Evolutionary conservation across 1,140 invertebrate genomes (phyloP), one percentile per base, ranked within the genome.

Genomic region (Triops longicaudatus): DNA sequence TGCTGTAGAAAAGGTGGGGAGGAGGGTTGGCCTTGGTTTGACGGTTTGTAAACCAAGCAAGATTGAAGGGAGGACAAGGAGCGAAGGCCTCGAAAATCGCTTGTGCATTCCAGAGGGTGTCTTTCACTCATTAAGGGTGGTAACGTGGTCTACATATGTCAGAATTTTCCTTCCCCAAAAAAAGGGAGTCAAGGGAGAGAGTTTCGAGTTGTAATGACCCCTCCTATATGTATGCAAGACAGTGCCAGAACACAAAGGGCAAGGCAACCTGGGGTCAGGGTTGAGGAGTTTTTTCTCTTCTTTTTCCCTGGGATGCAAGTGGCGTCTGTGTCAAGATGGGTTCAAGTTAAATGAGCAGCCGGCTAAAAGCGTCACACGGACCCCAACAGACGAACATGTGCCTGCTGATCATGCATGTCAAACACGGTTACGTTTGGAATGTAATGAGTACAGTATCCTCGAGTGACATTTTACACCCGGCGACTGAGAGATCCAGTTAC

Each of bases 111-210:
- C 50, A 63, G 17, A 63, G 50, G 50, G 50, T 63, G 50, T 10
- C 50, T 63, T 63, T 63, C 50, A 63, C 50, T 63, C 50, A 63
- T 63, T 63, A 63, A 63, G 50, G 14, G 50, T 63, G 50, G 50
- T 63, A 63, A 63, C 50, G 50, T 63, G 50, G 10, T 63, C 50
- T 63, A 63, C 50, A 63, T 63, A 63, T 63, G 50, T 63, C 50
- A 63, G 50, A 63, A 63, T 17, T 63, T 63, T 17, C 14, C 6
- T 63, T 63, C 6, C 22, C 50, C 5, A 22, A 63, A 22, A 22
- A 22, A 17, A 22, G 50, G 22, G 22, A 22, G 50, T 14, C 14
- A 63, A 22, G 50, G 50, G 4, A 63, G 4, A 63, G 50, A 22
- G 50, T 63, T 17, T 63, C 10, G 50, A 14, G 50, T 63, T 10